Evolutionary conservation across 35 echinoderm and acorn worm species (phyloP).

Genomic region (Ophiothrix spiculata): DNA sequence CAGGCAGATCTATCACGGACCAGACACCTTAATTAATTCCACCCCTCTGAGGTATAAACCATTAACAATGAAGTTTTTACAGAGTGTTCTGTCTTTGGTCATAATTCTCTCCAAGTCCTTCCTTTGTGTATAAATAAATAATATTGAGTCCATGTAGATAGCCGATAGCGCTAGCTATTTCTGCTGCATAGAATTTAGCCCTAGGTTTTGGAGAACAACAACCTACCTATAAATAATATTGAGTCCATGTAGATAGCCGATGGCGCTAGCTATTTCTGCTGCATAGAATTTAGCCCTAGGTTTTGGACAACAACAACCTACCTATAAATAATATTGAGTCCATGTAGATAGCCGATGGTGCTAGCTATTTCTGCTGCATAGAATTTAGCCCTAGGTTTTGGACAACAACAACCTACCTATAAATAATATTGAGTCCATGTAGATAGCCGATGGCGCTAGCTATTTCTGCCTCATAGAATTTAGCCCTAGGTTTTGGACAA

Average conservation of each 20-base stretch:
- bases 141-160: constrained; percentile 94
- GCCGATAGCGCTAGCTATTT: constrained; percentile 96
- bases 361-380: constrained; percentile 98
- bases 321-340: constrained; percentile 96
- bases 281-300: constrained; percentile 86
- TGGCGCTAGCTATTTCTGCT: constrained; percentile 96
- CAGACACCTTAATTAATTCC: too few relatives aligned
- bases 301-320: constrained; percentile 76
- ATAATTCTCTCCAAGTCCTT: too few relatives aligned
- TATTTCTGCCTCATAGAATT: constrained; percentile 96
- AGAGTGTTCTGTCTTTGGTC: too few relatives aligned
- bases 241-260: constrained; percentile 90
- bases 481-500: constrained; percentile 72
- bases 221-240: constrained; percentile 98
- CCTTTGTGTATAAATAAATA: constrained; percentile 99
- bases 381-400: constrained; percentile 81
- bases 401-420: constrained; percentile 93
- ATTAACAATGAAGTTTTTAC: too few relatives aligned
- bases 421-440: constrained; percentile 91
- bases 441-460: constrained; percentile 96
- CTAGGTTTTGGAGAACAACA: constrained; percentile 67
- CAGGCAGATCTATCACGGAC: too few relatives aligned
- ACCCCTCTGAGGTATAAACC: too few relatives aligned
- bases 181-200: constrained; percentile 93
- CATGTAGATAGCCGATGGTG: constrained; percentile 94